Evolutionary conservation across 2,113 vertebrate species (phyloP).

Genomic region (Pelodiscus sinensis): DNA sequence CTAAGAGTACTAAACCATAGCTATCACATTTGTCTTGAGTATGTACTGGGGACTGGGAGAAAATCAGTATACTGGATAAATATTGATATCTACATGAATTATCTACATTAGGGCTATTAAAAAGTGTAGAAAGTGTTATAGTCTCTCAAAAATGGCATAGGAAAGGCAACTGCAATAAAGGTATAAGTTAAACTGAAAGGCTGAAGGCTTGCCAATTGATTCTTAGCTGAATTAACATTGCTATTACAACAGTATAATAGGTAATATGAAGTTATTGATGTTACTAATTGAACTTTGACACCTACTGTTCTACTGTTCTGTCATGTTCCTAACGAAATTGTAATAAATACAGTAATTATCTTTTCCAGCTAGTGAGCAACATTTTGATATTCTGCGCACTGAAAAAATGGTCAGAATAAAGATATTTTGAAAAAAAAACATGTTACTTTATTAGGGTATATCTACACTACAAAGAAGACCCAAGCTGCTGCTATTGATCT

Average conservation of each 20-base stretch:
- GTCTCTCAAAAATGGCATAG: not conserved
- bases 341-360: conserved; percentile 49
- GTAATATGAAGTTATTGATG: conserved; percentile 47
- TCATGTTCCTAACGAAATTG: conserved; percentile 45
- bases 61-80: not conserved
- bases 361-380: conserved; percentile 40
- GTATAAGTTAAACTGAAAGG: not conserved
- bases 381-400: conserved; percentile 42
- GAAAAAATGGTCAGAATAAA: conserved; percentile 30
- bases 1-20: not conserved
- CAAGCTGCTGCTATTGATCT: no score
- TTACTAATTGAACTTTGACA: conserved; percentile 58
- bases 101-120: not conserved
- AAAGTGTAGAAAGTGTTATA: not conserved
- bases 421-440: conserved; percentile 33
- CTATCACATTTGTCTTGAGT: not conserved
- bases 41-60: not conserved
- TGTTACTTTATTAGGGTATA: not conserved
- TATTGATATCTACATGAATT: not conserved
- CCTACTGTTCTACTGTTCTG: conserved; percentile 43
- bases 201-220: conserved; percentile 13
- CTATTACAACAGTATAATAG: conserved; percentile 1
- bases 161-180: not conserved
- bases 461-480: no score
- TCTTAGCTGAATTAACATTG: conserved; percentile 38